Base-by-base conservation (phyloP, 1,140 invertebrate genomes). In the Drosophila kanapiae region DNA sequence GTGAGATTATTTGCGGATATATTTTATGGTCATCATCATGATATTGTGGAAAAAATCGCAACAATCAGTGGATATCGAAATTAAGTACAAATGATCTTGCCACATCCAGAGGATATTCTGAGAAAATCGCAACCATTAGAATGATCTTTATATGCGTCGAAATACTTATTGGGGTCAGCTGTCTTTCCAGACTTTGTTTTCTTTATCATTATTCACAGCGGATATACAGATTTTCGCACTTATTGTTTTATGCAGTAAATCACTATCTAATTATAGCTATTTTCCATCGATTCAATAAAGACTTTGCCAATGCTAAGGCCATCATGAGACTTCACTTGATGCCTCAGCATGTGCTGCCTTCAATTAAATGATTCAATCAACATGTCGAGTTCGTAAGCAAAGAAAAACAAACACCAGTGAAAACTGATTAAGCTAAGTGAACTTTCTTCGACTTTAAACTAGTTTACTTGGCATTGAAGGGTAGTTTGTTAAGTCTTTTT, bases 1-100 rank as follows among this genome's bases (percentile, higher is more conserved):
- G 47, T 35, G 53, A 59, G 69, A 72, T 72, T 72, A 78, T 63
- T 71, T 71, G 65, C 59, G 67, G 51, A 63, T 35, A 78, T 63
- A 62, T 78, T 62, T 71, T 48, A 64, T 71, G 60, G 75, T 54
- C 51, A 58, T 54, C 51, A 58, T 53, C 47, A 65, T 16, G 72
- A 76, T 68, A 67, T 76, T 65, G 56, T n/a, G 14, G 42, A 6
- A 33, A 62, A 31, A 57, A 37, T 23, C 10, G 27, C 33, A 58
- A 14, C 33, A 69, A 67, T 42, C 33, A 53, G n/a, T 13, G 13
- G 18, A 37, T 38, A 54, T 38, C 51, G 37, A 51, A 62, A 10
- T 23, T 4, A 54, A 35, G 43, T 31, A 62, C 16, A 54, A 54
- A 33, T 16, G 51, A 64, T 38, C 53, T 58, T 35, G n/a, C 4